Base-by-base conservation (phyloP, 2,888 invertebrate species). In the Disparrhopalites patrizii region DNA sequence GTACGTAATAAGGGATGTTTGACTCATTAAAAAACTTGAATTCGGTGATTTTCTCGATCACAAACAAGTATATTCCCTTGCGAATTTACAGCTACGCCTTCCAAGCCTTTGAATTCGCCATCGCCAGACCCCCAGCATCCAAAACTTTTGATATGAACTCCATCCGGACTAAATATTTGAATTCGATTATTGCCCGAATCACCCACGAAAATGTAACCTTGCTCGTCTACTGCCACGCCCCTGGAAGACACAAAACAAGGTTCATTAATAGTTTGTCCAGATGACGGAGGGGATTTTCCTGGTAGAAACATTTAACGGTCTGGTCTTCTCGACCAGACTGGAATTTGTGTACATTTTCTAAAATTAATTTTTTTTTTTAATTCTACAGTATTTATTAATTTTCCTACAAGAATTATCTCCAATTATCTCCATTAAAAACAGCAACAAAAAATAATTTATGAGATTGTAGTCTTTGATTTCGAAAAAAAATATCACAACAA, bases 111-210 rank as follows among this genome's bases (percentile, higher is more conserved):
- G 82, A 99, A 95, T 81, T 98, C 96, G 15, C 94, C 96, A 77
- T 94, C 93, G 27, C 91, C 90, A 68, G 89, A 89, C 61, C 99
- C 98, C 94, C 96, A 97, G 69, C 90, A 87, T 5, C 98, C 98
- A 80, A 98, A 97, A 63, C 93, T 87, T 73, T 88, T 85, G 70
- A 94, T 83, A 83, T 93, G 97, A 71, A 88, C 86, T 20, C 96
- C 95, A 77, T 97, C 95, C n/a, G 95, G 91, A 77, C 92, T 91
- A 85, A 98, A 98, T 77, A 99, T 93, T 82, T 98, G 98, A 77
- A 99, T 93, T 66, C 98, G 87, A 80, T 97, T 98, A 82, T 99
- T 99, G 68, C 98, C 99, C 33, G 95, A 95, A 81, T 99, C 98
- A 23, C 96, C 98, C n/a, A 99, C 96, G 76, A 95, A 88, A 77